Percentiles rank a stretch among this genome's conserved stretches.
Evolutionary conservation across 2,113 vertebrate species (phyloP).

Genomic region (Bombycilla garrulus): DNA sequence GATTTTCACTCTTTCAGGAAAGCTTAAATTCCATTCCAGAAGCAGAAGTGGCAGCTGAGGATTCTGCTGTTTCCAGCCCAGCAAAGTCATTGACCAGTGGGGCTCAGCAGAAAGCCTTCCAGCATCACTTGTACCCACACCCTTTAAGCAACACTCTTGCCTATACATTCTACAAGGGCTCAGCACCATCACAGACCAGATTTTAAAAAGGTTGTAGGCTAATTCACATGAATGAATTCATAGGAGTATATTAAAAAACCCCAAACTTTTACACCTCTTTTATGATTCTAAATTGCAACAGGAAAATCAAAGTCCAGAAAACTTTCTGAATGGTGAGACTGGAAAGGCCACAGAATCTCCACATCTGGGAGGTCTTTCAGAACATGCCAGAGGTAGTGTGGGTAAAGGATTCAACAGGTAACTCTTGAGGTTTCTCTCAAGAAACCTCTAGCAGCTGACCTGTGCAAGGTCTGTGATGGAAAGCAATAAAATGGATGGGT

Average conservation of each 20-base stretch:
- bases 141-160: neutral
- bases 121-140: neutral
- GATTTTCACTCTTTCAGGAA: neutral
- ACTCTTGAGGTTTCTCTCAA: neutral
- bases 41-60: neutral
- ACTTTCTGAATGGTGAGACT: neutral
- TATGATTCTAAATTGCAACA: neutral
- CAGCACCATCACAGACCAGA: neutral
- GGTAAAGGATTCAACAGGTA: neutral
- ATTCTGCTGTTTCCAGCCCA: neutral
- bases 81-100: rapidly evolving
- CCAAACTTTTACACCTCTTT: neutral
- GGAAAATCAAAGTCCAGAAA: neutral
- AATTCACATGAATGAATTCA: neutral
- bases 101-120: neutral
- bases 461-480: neutral
- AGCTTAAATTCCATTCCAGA: neutral
- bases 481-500: neutral
- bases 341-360: neutral
- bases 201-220: neutral
- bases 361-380: neutral
- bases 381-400: neutral
- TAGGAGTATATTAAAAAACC: neutral
- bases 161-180: neutral
- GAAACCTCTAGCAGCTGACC: neutral